Conservation (phyloP, 2,888 invertebrate species). For the Nomada goodeniana region DNA sequence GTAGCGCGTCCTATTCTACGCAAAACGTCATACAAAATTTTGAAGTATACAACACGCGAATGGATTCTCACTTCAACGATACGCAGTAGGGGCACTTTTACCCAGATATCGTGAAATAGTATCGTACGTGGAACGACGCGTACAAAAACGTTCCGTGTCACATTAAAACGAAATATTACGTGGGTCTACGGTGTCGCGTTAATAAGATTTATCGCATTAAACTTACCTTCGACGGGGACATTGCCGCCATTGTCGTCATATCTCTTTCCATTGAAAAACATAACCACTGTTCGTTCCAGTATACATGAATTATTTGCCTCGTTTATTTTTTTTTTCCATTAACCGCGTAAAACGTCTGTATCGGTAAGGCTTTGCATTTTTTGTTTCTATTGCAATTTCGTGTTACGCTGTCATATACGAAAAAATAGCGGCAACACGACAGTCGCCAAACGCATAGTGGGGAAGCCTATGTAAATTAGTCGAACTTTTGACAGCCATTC, state of each 20-base stretch:
- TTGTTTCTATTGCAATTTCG: slow-evolving; percentile 31
- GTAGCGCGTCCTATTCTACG: slow-evolving; percentile 39
- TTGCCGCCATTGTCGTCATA: slow-evolving; percentile 89
- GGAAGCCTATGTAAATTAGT: slow-evolving; percentile 30
- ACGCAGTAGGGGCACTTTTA: neutral
- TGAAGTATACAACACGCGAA: slow-evolving; percentile 32
- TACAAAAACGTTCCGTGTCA: neutral
- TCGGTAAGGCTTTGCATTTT: slow-evolving; percentile 40
- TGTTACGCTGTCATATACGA: neutral
- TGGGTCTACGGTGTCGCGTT: neutral
- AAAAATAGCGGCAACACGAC: slow-evolving; percentile 27
- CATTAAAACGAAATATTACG: neutral
- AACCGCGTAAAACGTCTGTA: slow-evolving; percentile 19
- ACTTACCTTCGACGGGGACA: slow-evolving; percentile 91
- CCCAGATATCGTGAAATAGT: neutral
- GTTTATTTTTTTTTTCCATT: slow-evolving; percentile 14
- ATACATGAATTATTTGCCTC: slow-evolving; percentile 50
- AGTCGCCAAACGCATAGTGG: slow-evolving; percentile 25
- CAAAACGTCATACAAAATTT: slow-evolving; percentile 54
- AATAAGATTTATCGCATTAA: slow-evolving; percentile 24
- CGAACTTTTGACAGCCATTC: slow-evolving; percentile 52
- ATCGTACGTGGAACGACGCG: neutral
- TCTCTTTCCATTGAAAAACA: slow-evolving; percentile 79
- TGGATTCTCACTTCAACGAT: slow-evolving; percentile 10
- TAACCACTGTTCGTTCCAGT: slow-evolving; percentile 77